These are phyloP conservation scores for Romanogobio albipinnatus DNA, from an alignment of 2,113 vertebrate genomes.

Conservation along the genomic window DNA sequence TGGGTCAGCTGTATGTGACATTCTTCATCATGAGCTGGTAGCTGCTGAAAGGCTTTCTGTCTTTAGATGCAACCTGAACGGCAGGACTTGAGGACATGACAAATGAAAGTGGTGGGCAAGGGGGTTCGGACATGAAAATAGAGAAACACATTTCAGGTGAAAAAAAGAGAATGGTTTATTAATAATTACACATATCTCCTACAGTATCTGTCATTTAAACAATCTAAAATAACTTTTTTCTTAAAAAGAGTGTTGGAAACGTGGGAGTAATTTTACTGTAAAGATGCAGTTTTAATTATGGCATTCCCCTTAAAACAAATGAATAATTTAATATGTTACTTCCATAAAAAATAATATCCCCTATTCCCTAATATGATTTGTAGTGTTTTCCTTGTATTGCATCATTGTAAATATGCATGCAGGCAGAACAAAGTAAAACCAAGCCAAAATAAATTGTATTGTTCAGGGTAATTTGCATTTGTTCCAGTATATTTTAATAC, in stretches of 20 bases:
- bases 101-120: slow-evolving; percentile 25
- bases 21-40: slow-evolving; percentile 50
- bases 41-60: slow-evolving; percentile 42
- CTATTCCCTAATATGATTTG: not conserved
- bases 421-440: not conserved
- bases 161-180: not conserved
- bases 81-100: slow-evolving; percentile 34
- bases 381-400: not conserved
- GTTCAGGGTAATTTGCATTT: no score
- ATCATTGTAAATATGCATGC: not conserved
- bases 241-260: not conserved
- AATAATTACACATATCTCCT: not conserved
- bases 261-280: not conserved
- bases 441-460: not conserved
- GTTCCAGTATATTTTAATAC: no score
- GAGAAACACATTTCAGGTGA: not conserved
- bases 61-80: slow-evolving; percentile 28
- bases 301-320: not conserved
- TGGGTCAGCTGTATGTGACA: slow-evolving; percentile 50
- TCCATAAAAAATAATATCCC: not conserved
- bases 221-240: not conserved
- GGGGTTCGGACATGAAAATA: not conserved
- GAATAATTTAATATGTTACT: not conserved
- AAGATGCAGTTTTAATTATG: not conserved
- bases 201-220: not conserved